Conservation (phyloP, 2,888 invertebrate species). For the Elegia similella region DNA sequence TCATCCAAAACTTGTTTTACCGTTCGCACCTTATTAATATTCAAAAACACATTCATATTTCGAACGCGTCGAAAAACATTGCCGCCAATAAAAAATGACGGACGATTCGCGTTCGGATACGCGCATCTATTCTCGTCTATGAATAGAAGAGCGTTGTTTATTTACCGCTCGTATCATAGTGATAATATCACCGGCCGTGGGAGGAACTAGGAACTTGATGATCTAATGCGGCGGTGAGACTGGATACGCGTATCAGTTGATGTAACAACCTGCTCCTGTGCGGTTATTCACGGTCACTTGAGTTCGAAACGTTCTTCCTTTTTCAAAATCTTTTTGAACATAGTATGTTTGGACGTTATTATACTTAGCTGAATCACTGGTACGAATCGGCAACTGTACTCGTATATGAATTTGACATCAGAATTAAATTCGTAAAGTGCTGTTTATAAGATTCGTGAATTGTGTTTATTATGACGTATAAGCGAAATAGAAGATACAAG, state of each 20-base stretch:
- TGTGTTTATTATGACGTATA: conserved; percentile 39
- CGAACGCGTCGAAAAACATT: conserved; percentile 2
- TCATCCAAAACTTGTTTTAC: conserved; percentile 3
- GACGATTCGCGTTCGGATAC: conserved; percentile 16
- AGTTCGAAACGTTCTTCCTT: background rate
- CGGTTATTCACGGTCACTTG: background rate
- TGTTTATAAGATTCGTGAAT: conserved; percentile 16
- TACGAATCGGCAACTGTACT: no score
- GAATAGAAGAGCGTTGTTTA: conserved; percentile 42
- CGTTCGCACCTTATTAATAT: background rate
- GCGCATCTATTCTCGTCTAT: conserved; percentile 23
- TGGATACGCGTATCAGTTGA: conserved; percentile 9
- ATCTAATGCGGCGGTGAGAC: conserved; percentile 12
- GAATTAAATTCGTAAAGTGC: background rate
- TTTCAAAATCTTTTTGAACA: background rate
- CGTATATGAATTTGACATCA: no score
- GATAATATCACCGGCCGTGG: conserved; percentile 37
- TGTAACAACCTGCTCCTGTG: conserved; percentile 10
- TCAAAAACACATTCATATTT: conserved; percentile 9
- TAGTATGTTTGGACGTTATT: background rate
- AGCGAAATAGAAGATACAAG: conserved; percentile 33
- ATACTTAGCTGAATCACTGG: no score
- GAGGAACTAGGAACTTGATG: conserved; percentile 30
- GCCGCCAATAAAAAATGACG: background rate
- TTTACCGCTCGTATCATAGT: conserved; percentile 36